phyloP scores from a whole-genome alignment of 1,140 invertebrate species.

The Drosophila pectinifera region DNA sequence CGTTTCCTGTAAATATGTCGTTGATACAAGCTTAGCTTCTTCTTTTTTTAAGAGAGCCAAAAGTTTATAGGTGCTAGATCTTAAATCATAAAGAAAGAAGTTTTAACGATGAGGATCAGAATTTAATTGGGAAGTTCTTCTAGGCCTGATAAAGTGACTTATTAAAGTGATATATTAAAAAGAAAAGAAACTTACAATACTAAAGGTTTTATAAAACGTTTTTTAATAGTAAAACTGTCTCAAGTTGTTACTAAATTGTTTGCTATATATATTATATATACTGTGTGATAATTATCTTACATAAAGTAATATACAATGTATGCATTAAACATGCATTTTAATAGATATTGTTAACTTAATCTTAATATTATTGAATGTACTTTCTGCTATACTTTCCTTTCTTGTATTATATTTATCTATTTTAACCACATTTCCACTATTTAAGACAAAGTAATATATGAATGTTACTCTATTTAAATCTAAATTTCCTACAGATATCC shows the following conservation, averaged over 20 bases:
- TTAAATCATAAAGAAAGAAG: background rate
- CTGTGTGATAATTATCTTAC: background rate
- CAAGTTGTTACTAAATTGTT: no score
- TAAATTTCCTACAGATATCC: background rate
- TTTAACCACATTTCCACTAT: no score
- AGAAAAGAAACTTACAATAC: background rate
- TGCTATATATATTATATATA: no score
- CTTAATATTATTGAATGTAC: no score
- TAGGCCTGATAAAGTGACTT: background rate
- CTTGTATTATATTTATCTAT: no score
- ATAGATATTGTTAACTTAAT: no score
- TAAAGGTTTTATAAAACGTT: background rate
- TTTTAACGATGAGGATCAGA: background rate
- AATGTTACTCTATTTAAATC: background rate
- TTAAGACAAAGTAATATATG: no score
- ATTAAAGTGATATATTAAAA: no score
- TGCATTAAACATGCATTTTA: no score
- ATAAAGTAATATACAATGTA: no score
- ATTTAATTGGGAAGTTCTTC: background rate
- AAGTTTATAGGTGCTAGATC: background rate
- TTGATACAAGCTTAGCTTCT: slow-evolving; percentile 12
- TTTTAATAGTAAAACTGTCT: background rate
- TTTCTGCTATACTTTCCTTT: no score
- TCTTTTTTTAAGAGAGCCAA: background rate
- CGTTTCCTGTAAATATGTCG: slow-evolving; percentile 22